A percentile compares a stretch with the other conserved stretches of the same genome.
Conservation (phyloP, 2,888 invertebrate genomes). For the Lycia hirtaria region DNA sequence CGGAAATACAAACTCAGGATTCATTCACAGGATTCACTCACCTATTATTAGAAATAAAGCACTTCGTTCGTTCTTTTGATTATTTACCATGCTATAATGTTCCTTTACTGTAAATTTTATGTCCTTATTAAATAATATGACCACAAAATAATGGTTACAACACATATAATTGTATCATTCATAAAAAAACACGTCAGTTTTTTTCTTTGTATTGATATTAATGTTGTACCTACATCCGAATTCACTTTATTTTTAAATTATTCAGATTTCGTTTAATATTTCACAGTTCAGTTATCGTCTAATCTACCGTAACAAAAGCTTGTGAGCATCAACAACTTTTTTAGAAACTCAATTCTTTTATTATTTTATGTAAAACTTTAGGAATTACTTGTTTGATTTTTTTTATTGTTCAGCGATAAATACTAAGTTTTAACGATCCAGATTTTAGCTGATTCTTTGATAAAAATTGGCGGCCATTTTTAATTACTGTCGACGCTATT, state of each 20-base stretch:
- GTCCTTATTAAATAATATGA: too few relatives aligned
- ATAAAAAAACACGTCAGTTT: neutral
- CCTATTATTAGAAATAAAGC: too few relatives aligned
- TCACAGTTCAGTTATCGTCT: constrained; percentile 30
- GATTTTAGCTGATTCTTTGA: constrained; percentile 44
- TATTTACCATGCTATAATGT: too few relatives aligned
- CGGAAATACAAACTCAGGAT: too few relatives aligned
- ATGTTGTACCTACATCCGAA: neutral
- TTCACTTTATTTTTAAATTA: neutral
- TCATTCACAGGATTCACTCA: too few relatives aligned
- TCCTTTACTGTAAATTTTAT: too few relatives aligned
- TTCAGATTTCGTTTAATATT: constrained; percentile 10
- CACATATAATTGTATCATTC: too few relatives aligned
- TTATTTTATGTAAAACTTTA: constrained; percentile 36
- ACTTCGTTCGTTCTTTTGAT: too few relatives aligned
- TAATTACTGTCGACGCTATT: constrained; percentile 74
- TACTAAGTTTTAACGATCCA: constrained; percentile 59
- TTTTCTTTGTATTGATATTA: neutral
- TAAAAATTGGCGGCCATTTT: constrained; percentile 72
- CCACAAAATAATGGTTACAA: too few relatives aligned
- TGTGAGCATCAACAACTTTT: constrained; percentile 36
- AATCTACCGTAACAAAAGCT: constrained; percentile 29
- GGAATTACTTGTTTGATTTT: constrained; percentile 30
- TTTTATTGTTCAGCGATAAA: constrained; percentile 40
- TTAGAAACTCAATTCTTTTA: constrained; percentile 28